These are phyloP conservation scores for Plectrocnemia conspersa DNA, from an alignment of 1,140 invertebrate species.

Conservation along the genomic window DNA sequence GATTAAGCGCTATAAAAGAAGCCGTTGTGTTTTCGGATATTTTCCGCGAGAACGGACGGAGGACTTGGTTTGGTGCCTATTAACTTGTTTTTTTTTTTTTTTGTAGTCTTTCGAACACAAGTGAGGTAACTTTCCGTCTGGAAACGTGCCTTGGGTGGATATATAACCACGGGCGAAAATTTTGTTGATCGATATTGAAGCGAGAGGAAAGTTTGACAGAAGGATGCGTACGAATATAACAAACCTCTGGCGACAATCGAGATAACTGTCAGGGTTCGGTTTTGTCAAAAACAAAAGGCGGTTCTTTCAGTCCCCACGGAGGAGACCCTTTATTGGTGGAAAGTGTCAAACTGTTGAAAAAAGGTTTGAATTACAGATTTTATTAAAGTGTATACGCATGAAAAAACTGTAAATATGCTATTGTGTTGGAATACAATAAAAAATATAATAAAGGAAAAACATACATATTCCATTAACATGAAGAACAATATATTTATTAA, in stretches of 20 bases:
- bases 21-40: slow-evolving; percentile 1
- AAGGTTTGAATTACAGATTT: no score
- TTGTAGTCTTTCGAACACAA: neutral
- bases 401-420: no score
- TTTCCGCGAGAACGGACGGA: neutral
- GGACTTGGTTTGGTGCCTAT: neutral
- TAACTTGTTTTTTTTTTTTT: neutral
- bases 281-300: no score
- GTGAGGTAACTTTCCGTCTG: neutral
- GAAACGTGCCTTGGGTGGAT: neutral
- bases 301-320: no score
- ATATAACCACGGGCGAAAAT: neutral
- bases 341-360: no score
- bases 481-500: no score
- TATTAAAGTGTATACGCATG: no score
- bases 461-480: no score
- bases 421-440: no score
- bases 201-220: slow-evolving; percentile 20
- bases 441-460: no score
- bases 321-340: no score
- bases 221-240: neutral
- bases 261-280: slow-evolving; percentile 3
- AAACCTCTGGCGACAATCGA: slow-evolving; percentile 14
- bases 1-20: slow-evolving; percentile 8
- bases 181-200: slow-evolving; percentile 13